phyloP scores from a whole-genome alignment of 1,140 invertebrate species.

The Drosophila paulistorum region DNA sequence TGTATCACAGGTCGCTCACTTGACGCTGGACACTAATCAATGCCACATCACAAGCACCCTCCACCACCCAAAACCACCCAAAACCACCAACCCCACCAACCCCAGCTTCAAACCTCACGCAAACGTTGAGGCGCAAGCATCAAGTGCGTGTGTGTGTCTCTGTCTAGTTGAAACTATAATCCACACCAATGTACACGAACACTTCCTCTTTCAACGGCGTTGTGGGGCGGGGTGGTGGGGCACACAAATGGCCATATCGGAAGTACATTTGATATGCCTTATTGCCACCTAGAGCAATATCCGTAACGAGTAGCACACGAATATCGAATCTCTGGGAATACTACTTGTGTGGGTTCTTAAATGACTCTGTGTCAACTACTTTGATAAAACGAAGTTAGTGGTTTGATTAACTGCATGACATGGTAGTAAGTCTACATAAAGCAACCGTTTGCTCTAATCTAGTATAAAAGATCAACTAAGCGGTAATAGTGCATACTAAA shows the following conservation, averaged over 20 bases:
- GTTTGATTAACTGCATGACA: too few species aligned
- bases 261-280: conserved; percentile 8
- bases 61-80: background rate
- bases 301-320: background rate
- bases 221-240: background rate
- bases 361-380: too few species aligned
- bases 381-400: too few species aligned
- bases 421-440: too few species aligned
- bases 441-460: too few species aligned
- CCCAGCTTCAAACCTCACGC: background rate
- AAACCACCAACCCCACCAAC: background rate
- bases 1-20: conserved; percentile 33
- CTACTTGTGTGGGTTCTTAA: too few species aligned
- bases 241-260: conserved; percentile 8
- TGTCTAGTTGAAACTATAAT: conserved; percentile 5
- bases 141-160: background rate
- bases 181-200: background rate
- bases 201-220: background rate
- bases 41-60: background rate
- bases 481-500: too few species aligned
- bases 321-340: background rate
- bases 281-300: background rate
- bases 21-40: conserved; percentile 52
- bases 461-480: too few species aligned
- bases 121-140: background rate